Evolutionary conservation across 2,797 vertebrate species (phyloP), one percentile per base, ranked within the genome.

Genomic region (Tapera naevia): DNA sequence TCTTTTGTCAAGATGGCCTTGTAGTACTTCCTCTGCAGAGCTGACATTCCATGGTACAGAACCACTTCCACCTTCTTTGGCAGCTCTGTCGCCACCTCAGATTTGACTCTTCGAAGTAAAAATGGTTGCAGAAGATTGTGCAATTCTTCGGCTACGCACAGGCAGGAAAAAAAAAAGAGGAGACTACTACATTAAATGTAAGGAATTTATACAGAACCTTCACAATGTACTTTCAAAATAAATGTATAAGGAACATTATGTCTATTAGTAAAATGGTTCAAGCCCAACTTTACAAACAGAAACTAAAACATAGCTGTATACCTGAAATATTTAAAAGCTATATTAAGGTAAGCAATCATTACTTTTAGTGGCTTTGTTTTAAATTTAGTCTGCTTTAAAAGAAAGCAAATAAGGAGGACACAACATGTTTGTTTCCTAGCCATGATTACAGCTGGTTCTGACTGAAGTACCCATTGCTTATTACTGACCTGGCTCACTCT

Each of bases 21-120:
- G 97, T 99, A 99, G 96, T 98, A 99, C 69, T 98, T 99, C 62
- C 98, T 99, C 97, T 99, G 99, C 94, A 99, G 82, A 24, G 98
- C 97, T 9, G 99, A 99, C 98, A 99, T 98, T 94, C 99, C 98
- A 3, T 99, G 99, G 94, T 99, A 99, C 16, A 99, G 92, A 92
- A 99, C 97, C 50, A 99, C 97, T 95, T 99, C 99, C 0, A 97
- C 98, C 95, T 99, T 99, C 97, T 97, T 98, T 23, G 99, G 99
- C 46, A 99, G 97, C 27, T 99, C 99, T 1, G 97, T 67, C 8
- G 98, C 98, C 62, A 99, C 99, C 67, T 99, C 98, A 1, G 98
- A 97, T 88, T 99, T 99, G 54, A 99, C 98, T 94, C 99, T 97
- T 24, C 99, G 98, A 43, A 99, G 98, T 75, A 99, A 97, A 97